Evolutionary conservation across 2,888 invertebrate genomes (phyloP), one percentile per base, ranked within the genome.

Genomic region (Rotaria sp.): DNA sequence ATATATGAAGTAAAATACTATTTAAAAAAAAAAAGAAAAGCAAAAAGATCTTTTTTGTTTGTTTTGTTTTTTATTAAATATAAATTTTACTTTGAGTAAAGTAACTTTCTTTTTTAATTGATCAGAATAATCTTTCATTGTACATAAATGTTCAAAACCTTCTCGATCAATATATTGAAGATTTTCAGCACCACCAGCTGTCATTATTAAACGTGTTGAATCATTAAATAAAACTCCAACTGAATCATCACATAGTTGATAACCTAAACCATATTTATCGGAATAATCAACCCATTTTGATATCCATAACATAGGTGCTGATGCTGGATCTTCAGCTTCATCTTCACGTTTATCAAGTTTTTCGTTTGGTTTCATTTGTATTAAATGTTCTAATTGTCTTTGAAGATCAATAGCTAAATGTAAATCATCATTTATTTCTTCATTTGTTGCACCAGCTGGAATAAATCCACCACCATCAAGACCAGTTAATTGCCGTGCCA

Each of bases 241-340:
- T 89, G 96, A 96, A 92, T 98, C 97, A 92, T 99, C 99, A 90
- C 96, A 96, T 59, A 99, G 93, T 91, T 98, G 97, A 92, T 99
- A 99, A 0, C 98, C 98, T 90, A 99, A 96, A 35, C 99, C 99
- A 91, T 99, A 99, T 92, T 98, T 99, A 93, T 99, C 99, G 50
- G 97, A 97, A 92, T 99, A 99, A 92, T 99, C 99, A 21, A 99
- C 99, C 99, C 99, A 99, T 92, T 99, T 99, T 89, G 96, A 95
- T 88, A 99, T 94, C 98, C 98, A 99, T 88, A 97, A 94, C 86
- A 99, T 93, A 0, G 99, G 99, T 89, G 96, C 95, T 0, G 96
- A 94, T 13, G 95, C 96, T 7, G 99, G 99, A 92, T 99, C 97
- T 88, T 96, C 94, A 90, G 95, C 94, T 90, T 97, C 97, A 91